Base-by-base conservation (phyloP, 2,113 vertebrate genomes). In the Ceyx cyanopectus region DNA sequence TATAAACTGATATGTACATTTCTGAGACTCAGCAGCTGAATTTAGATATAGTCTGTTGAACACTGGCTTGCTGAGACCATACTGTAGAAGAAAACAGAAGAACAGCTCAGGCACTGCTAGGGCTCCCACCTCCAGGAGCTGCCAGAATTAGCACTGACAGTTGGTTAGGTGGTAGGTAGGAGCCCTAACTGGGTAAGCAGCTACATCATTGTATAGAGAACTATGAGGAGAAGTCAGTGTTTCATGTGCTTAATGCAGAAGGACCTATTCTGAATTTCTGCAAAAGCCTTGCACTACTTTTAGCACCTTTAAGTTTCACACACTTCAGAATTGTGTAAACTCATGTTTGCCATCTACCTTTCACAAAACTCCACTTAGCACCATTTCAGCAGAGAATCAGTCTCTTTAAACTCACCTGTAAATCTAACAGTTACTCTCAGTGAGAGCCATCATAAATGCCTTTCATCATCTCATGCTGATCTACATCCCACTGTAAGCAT, bases 131-230 rank as follows among this genome's bases (percentile, higher is more conserved):
- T 96, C 86, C 94, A 93, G 50, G 34, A 86, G 89, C 58, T 60
- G 9, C 60, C 69, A 77, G 69, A 93, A 97, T 96, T 95, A 97
- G 89, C 46, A 62, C 45, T 58, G 93, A 45, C 91, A 96, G 90
- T 96, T 96, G 89, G 83, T 81, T 81, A 73, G 78, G 78, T 89
- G 81, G 60, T 89, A 82, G 91, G 74, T 76, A 95, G 89, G 74
- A 96, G 62, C 60, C 84, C 19, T 93, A 76, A 73, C 92, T 94
- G 41, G n/a, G 10, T 61, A 81, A 83, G 88, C 12, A 89, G 62
- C 17, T 81, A 69, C 29, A 81, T 93, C n/a, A 76, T 14, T 8
- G 11, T 48, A 66, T 15, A 58, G 86, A 75, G 83, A 88, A 70
- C 58, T 24, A 37, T 8, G 40, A 72, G 0, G 3, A 93, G 48